These are phyloP conservation scores for Pseudococcus longispinus DNA, from an alignment of 2,888 invertebrate genomes.

Conservation along the genomic window DNA sequence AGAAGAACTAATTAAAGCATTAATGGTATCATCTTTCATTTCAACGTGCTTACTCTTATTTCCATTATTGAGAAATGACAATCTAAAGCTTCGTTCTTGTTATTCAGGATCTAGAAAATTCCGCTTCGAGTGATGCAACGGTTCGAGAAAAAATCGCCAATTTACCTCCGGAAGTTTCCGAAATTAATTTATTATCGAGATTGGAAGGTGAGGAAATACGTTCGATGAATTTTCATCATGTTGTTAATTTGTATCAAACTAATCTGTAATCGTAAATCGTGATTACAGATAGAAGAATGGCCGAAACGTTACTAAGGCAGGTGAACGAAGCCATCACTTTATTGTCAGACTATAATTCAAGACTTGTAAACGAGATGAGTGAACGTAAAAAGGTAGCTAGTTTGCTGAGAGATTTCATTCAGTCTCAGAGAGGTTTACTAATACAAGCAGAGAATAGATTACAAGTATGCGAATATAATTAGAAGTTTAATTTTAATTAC, in stretches of 20 bases:
- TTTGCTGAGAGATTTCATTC: constrained; percentile 87
- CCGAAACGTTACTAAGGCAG: constrained; percentile 77
- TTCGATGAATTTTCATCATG: no score
- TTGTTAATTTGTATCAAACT: no score
- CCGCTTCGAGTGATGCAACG: constrained; percentile 92
- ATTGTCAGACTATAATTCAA: constrained; percentile 86
- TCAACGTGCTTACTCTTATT: constrained; percentile 62
- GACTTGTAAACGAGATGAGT: constrained; percentile 87
- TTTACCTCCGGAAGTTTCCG: constrained; percentile 92
- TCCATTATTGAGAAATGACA: neutral
- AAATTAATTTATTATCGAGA: constrained; percentile 84
- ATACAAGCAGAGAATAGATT: constrained; percentile 85
- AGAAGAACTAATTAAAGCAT: constrained; percentile 85
- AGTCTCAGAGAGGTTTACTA: constrained; percentile 84
- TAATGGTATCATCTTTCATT: constrained; percentile 63
- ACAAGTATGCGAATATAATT: constrained; percentile 69
- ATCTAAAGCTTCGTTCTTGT: neutral
- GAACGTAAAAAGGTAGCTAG: constrained; percentile 83
- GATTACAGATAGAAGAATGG: constrained; percentile 76
- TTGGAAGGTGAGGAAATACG: constrained; percentile 75
- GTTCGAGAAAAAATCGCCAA: constrained; percentile 92
- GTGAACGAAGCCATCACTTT: constrained; percentile 89
- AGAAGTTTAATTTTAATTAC: constrained; percentile 4
- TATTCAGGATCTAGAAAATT: constrained; percentile 85
- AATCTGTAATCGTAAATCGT: neutral